phyloP scores from a whole-genome alignment of 2,888 invertebrate species.

The Marasmarcha lunaedactyla region DNA sequence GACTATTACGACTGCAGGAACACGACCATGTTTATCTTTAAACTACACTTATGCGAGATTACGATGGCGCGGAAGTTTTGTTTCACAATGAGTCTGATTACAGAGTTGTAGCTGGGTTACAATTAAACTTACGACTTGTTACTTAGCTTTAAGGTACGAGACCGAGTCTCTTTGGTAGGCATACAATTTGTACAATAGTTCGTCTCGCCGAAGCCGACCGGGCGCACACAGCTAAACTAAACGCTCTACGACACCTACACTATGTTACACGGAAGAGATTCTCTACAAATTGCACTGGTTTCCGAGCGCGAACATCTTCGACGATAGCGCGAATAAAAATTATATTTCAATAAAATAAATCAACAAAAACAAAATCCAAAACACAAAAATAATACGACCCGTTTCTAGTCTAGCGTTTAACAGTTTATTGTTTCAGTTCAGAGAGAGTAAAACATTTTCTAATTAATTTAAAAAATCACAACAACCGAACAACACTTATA shows the following conservation, averaged over 20 bases:
- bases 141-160: conserved; percentile 70
- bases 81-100: conserved; percentile 47
- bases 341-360: conserved; percentile 52
- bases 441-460: conserved; percentile 46
- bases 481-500: conserved; percentile 70
- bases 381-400: conserved; percentile 69
- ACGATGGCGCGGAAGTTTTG: conserved; percentile 62
- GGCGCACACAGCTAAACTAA: conserved; percentile 37
- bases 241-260: conserved; percentile 63
- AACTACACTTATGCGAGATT: conserved; percentile 68
- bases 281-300: conserved; percentile 70
- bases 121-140: conserved; percentile 61
- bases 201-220: conserved; percentile 42
- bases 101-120: conserved; percentile 39
- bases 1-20: conserved; percentile 69
- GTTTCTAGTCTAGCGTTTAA: conserved; percentile 66
- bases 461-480: conserved; percentile 63
- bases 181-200: conserved; percentile 70
- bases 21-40: conserved; percentile 69
- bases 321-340: conserved; percentile 60
- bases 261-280: conserved; percentile 68
- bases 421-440: conserved; percentile 54
- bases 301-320: conserved; percentile 64
- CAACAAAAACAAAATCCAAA: conserved; percentile 63
- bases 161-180: conserved; percentile 73